A percentile compares a stretch with the other conserved stretches of the same genome.
These are phyloP conservation scores for Pangasianodon gigas DNA, from an alignment of 2,113 vertebrate genomes.

Conservation along the genomic window DNA sequence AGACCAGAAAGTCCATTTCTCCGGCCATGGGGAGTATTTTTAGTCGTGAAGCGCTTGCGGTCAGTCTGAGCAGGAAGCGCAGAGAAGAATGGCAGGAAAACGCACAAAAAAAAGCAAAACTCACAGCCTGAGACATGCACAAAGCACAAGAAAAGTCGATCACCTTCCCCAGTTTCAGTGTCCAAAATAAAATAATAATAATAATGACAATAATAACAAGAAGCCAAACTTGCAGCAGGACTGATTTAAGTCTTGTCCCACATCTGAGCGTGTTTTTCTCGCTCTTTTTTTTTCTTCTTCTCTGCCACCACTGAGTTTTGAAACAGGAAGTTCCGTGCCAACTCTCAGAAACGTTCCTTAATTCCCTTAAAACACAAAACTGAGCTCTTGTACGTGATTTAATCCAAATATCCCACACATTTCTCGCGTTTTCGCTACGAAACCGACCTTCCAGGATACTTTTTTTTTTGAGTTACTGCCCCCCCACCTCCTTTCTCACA, in stretches of 20 bases:
- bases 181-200: background rate
- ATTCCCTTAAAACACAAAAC: background rate
- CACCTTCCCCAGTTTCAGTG: background rate
- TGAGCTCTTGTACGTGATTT: background rate
- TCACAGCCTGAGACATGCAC: background rate
- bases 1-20: conserved; percentile 17
- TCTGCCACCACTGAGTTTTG: background rate
- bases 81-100: conserved; percentile 82
- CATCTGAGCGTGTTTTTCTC: background rate
- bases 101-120: conserved; percentile 41
- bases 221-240: background rate
- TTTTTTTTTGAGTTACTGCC: background rate
- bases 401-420: background rate
- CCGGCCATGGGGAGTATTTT: conserved; percentile 68
- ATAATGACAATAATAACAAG: no score
- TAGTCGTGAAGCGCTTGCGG: conserved; percentile 69
- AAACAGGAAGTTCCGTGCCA: conserved; percentile 4
- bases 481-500: background rate
- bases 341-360: no score
- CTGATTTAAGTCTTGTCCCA: background rate
- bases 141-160: background rate
- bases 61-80: conserved; percentile 76
- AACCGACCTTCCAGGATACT: background rate
- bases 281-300: background rate
- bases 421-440: background rate